Percentiles rank a stretch among this genome's conserved stretches.
Conservation (phyloP, 2,888 invertebrate species). For the Mechanitis messenoides region DNA sequence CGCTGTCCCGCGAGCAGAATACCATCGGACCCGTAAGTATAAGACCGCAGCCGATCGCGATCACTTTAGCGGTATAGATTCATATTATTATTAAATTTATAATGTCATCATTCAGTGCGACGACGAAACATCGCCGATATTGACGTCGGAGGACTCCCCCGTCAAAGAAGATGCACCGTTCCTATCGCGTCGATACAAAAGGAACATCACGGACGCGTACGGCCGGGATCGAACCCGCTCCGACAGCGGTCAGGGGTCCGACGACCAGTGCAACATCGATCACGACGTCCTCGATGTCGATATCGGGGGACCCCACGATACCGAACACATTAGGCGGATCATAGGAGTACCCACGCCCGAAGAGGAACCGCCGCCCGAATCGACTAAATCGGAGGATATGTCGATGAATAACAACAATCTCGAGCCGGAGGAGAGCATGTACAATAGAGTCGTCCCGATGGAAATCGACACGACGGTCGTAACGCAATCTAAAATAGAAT, state of each 20-base stretch:
- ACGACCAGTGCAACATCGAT: constrained; percentile 64
- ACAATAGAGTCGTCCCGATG: constrained; percentile 66
- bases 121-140: constrained; percentile 62
- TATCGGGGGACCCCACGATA: constrained; percentile 57
- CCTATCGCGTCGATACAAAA: constrained; percentile 55
- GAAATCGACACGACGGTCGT: constrained; percentile 65
- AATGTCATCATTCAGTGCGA: constrained; percentile 51
- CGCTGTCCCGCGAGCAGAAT: constrained; percentile 80
- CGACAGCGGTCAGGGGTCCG: constrained; percentile 67
- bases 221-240: constrained; percentile 64
- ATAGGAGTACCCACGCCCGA: constrained; percentile 66
- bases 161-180: constrained; percentile 56
- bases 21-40: constrained; percentile 67
- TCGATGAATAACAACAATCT: constrained; percentile 60
- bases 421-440: constrained; percentile 56
- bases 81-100: constrained; percentile 8
- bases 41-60: background rate
- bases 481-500: constrained; percentile 57
- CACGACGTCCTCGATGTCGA: constrained; percentile 60
- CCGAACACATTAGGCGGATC: constrained; percentile 62
- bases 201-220: constrained; percentile 67
- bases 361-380: constrained; percentile 54
- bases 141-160: constrained; percentile 68
- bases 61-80: background rate
- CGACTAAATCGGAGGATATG: constrained; percentile 50